These are phyloP conservation scores for Drosophila tani DNA, from an alignment of 1,140 invertebrate species.

Conservation along the genomic window DNA sequence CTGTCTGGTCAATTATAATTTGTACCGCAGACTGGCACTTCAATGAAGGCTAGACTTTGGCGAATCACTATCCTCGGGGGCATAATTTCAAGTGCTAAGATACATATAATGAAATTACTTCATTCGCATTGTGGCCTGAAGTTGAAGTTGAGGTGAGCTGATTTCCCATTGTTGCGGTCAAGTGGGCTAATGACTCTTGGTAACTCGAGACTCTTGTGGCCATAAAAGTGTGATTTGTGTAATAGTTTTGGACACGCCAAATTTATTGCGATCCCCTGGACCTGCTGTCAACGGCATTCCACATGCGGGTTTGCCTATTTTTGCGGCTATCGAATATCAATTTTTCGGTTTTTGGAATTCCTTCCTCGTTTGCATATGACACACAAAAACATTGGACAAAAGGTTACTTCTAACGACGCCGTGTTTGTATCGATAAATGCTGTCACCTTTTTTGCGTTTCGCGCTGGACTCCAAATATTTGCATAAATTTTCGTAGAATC, in stretches of 20 bases:
- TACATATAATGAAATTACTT: slow-evolving; percentile 57
- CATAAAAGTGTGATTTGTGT: slow-evolving; percentile 42
- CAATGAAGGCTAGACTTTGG: slow-evolving; percentile 41
- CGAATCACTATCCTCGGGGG: slow-evolving; percentile 48
- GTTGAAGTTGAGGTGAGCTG: slow-evolving; percentile 17
- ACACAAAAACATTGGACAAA: slow-evolving; percentile 50
- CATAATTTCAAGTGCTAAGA: slow-evolving; percentile 48
- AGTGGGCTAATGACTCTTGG: slow-evolving; percentile 58
- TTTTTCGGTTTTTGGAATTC: slow-evolving; percentile 49
- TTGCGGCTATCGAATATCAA: slow-evolving; percentile 69
- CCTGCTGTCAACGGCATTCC: slow-evolving; percentile 53
- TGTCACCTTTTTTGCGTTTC: slow-evolving; percentile 61
- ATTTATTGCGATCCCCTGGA: slow-evolving; percentile 49
- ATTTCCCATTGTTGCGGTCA: slow-evolving; percentile 62
- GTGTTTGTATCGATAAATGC: slow-evolving; percentile 47
- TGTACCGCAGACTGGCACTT: slow-evolving; percentile 50
- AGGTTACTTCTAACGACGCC: slow-evolving; percentile 51
- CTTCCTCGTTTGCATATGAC: slow-evolving; percentile 72
- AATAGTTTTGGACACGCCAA: slow-evolving; percentile 31
- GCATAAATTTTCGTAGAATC: slow-evolving; percentile 68
- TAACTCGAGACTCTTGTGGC: slow-evolving; percentile 32
- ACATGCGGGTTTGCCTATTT: slow-evolving; percentile 43
- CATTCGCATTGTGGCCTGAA: slow-evolving; percentile 35
- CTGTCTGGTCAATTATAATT: slow-evolving; percentile 71
- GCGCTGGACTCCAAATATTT: slow-evolving; percentile 67